A percentile compares a stretch with the other conserved stretches of the same genome.
Conservation (phyloP, 1,140 invertebrate genomes). For the Drosophila pachea region DNA sequence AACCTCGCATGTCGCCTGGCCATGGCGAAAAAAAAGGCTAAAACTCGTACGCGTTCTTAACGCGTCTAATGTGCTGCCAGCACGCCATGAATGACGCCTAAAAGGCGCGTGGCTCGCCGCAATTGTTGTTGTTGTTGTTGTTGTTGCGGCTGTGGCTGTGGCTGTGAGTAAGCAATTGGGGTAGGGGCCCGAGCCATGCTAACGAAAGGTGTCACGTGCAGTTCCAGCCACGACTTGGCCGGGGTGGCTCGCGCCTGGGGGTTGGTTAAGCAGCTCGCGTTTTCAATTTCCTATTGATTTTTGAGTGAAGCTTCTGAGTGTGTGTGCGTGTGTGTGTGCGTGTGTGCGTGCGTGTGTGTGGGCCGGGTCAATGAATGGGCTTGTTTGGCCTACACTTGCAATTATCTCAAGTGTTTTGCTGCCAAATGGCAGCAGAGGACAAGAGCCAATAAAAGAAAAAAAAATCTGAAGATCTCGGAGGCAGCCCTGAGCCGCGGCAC, state of each 20-base stretch:
- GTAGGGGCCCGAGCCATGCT: neutral
- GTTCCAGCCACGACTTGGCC: neutral
- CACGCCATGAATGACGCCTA: slow-evolving; percentile 75
- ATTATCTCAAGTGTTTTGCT: slow-evolving; percentile 25
- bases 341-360: slow-evolving; percentile 3
- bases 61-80: slow-evolving; percentile 56
- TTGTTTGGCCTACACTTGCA: slow-evolving; percentile 22
- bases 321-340: neutral
- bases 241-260: neutral
- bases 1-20: no score
- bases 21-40: slow-evolving; percentile 1
- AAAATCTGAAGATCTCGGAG: slow-evolving; percentile 1
- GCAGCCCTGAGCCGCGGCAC: slow-evolving; percentile 15
- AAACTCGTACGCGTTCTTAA: slow-evolving; percentile 31
- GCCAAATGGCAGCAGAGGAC: neutral
- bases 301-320: neutral
- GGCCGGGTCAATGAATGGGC: slow-evolving; percentile 39
- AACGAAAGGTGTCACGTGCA: slow-evolving; percentile 55
- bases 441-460: neutral
- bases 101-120: slow-evolving; percentile 55
- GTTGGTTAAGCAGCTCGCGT: slow-evolving; percentile 35
- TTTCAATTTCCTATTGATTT: slow-evolving; percentile 59
- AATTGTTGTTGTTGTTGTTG: slow-evolving; percentile 30
- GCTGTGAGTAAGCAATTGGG: slow-evolving; percentile 13
- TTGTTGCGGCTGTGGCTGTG: slow-evolving; percentile 30